These are phyloP conservation scores for Torymus aiolomorphi DNA, from an alignment of 2,888 invertebrate genomes.

Conservation along the genomic window DNA sequence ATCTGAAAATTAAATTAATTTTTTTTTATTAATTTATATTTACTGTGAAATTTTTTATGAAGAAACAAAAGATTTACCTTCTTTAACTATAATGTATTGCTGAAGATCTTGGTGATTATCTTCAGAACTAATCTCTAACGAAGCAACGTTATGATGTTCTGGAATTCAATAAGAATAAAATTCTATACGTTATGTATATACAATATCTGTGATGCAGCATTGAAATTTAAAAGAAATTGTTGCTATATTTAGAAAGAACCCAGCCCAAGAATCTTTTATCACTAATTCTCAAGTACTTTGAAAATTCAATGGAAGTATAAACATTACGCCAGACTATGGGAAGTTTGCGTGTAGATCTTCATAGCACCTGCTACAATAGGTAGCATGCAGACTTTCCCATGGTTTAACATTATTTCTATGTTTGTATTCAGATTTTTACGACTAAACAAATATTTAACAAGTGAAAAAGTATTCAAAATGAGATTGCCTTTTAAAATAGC, in stretches of 20 bases:
- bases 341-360: background rate
- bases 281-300: background rate
- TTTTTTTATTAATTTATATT: too few species aligned
- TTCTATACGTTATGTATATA: too few species aligned
- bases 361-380: background rate
- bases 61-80: slow-evolving; percentile 5
- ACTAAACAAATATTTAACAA: too few species aligned
- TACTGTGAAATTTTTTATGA: too few species aligned
- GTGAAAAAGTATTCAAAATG: too few species aligned
- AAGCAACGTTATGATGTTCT: slow-evolving; percentile 17
- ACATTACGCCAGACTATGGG: slow-evolving; percentile 6
- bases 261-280: too few species aligned
- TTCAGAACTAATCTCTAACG: background rate
- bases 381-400: background rate
- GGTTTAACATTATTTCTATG: background rate
- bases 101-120: slow-evolving; percentile 7
- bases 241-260: background rate
- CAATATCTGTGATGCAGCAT: too few species aligned
- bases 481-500: too few species aligned
- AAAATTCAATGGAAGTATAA: slow-evolving; percentile 2
- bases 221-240: background rate
- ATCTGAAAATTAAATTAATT: too few species aligned
- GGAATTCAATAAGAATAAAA: background rate
- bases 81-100: slow-evolving; percentile 1
- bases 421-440: too few species aligned